Evolutionary conservation across 2,797 vertebrate genomes (phyloP).

Genomic region (Kryptopterus vitreolus): DNA sequence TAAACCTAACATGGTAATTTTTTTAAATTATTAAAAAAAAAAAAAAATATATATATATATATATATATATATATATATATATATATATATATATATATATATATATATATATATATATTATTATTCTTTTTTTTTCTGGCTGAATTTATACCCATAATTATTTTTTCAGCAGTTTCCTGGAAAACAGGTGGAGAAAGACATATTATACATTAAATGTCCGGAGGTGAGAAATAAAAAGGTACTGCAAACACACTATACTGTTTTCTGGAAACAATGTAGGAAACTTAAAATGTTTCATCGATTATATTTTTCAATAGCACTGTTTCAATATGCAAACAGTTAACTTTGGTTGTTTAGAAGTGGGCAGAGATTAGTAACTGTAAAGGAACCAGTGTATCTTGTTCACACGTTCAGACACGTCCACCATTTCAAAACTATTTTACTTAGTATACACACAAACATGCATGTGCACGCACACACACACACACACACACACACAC

Average conservation of each 20-base stretch:
- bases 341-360: constrained; percentile 12
- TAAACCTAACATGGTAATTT: too few relatives aligned
- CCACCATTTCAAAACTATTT: constrained; percentile 37
- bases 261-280: not conserved
- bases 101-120: too few relatives aligned
- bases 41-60: too few relatives aligned
- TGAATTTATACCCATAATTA: too few relatives aligned
- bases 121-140: too few relatives aligned
- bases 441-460: not conserved
- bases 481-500: constrained; percentile 25
- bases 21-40: too few relatives aligned
- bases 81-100: too few relatives aligned
- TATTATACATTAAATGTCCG: not conserved
- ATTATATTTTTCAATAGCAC: not conserved
- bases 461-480: not conserved
- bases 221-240: not conserved
- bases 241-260: not conserved
- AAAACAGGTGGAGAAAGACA: too few relatives aligned
- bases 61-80: too few relatives aligned
- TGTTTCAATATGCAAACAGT: not conserved
- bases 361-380: constrained; percentile 7
- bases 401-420: constrained; percentile 33
- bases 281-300: not conserved
- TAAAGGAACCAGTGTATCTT: constrained; percentile 39
- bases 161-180: too few relatives aligned